Percentiles rank a stretch among this genome's conserved stretches.
phyloP scores from a whole-genome alignment of 2,888 invertebrate species.

The Dicycla oo region DNA sequence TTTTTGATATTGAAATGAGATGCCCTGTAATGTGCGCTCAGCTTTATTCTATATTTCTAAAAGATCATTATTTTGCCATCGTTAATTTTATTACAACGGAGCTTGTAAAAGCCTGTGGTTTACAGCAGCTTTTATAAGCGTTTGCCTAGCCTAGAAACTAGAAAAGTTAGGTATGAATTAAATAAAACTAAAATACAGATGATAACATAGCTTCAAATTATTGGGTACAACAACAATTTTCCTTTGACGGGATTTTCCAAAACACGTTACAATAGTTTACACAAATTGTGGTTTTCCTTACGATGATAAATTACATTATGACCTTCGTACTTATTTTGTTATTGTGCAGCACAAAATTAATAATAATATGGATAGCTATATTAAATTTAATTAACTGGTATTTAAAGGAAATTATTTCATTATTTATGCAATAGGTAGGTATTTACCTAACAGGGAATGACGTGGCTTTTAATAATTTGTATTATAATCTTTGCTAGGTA shows the following conservation, averaged over 20 bases:
- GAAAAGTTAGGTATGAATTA: not conserved
- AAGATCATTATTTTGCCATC: not conserved
- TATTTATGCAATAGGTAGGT: conserved; percentile 14
- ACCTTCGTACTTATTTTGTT: conserved; percentile 28
- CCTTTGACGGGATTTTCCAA: conserved; percentile 41
- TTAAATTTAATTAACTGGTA: conserved; percentile 30
- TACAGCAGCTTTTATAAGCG: not conserved
- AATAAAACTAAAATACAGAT: conserved; percentile 12
- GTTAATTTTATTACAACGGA: not conserved
- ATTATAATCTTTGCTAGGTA: not conserved
- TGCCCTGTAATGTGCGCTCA: too few species aligned
- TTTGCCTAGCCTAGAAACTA: not conserved
- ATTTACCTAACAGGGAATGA: not conserved
- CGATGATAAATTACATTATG: conserved; percentile 22
- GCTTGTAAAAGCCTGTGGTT: not conserved
- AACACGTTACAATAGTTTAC: conserved; percentile 17
- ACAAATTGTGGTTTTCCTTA: conserved; percentile 52
- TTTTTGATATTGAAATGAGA: too few species aligned
- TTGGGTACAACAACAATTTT: not conserved
- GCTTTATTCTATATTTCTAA: too few species aligned
- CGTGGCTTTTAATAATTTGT: conserved; percentile 3
- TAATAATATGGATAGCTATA: conserved; percentile 7
- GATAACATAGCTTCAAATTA: conserved; percentile 11
- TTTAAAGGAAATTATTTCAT: conserved; percentile 33
- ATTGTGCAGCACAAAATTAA: conserved; percentile 22